Evolutionary conservation across 1,140 invertebrate genomes (phyloP), one percentile per base, ranked within the genome.

Genomic region (Nasonia giraulti): DNA sequence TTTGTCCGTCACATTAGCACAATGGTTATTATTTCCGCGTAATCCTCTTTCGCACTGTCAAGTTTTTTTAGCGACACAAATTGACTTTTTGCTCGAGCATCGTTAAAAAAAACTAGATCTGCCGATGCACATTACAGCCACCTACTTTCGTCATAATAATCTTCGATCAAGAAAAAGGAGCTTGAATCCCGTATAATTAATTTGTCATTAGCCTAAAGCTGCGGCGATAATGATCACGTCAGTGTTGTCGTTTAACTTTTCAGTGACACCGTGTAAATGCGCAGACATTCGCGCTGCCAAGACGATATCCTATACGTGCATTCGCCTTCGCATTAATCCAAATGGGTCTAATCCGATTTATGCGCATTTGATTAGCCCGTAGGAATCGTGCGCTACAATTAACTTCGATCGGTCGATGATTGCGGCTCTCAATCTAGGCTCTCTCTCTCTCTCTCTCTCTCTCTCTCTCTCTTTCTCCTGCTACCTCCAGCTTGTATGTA

Each of bases 321-420:
- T 50, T 50, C 47, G 44, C n/a, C 33, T 40, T 76, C 33, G 62
- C 27, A 27, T 78, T 66, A 44, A 83, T 44, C 33, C 27, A 27
- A 81, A 77, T 69, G 50, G 31, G 71, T 37, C 55, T 85, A 81
- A 81, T 85, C 84, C 37, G 84, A 85, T 85, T 85, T 77, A 77
- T 77, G 84, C 62, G 62, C 84, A 85, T 69, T 81, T 23, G 79
- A 81, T 81, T 81, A 76, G 71, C 44, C 44, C 7, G 55, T 12
- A 62, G 47, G 47, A 83, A 83, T 83, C 76, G 66, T 62, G 47
- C 31, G 20, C 69, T 31, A 68, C 55, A 78, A 80, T 85, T 85
- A 85, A 80, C 47, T 68, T 80, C 68, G 31, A 80, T 84, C 68
- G 68, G 11, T 14, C 77, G 12, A 50, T 84, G 75, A 83, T 78